phyloP scores from a whole-genome alignment of 2,797 vertebrate genomes.

The Prunella strophiata region DNA sequence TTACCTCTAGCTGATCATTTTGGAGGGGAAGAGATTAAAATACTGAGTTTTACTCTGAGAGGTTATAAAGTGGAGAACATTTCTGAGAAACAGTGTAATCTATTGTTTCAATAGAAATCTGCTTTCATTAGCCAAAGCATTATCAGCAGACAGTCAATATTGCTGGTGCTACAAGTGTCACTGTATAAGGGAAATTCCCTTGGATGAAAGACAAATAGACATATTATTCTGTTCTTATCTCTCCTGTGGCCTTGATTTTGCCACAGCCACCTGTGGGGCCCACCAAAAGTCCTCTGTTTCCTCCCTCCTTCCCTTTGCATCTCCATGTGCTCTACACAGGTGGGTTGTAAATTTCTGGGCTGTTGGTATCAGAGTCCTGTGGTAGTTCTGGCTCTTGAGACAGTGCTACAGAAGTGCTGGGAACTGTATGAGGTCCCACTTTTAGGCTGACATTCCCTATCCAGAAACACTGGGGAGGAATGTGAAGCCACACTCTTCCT shows the following conservation, averaged over 20 bases:
- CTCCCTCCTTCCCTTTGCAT: neutral
- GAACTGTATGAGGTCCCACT: neutral
- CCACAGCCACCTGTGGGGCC: rapidly evolving
- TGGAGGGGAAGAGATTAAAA: neutral
- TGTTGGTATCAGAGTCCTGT: neutral
- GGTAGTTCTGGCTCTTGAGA: neutral
- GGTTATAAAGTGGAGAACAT: neutral
- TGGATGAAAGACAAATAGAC: neutral
- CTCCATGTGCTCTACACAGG: rapidly evolving
- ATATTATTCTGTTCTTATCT: neutral
- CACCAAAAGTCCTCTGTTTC: neutral
- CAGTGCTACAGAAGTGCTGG: neutral
- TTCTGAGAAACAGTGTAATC: neutral
- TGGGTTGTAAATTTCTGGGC: neutral
- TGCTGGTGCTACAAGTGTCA: neutral
- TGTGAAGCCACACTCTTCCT: neutral
- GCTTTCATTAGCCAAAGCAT: neutral
- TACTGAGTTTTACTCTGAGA: neutral
- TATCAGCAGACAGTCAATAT: neutral
- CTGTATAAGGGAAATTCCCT: neutral
- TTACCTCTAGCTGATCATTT: neutral
- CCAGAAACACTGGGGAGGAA: neutral
- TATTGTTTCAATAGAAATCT: neutral
- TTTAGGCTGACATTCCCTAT: neutral
- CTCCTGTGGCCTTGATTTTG: neutral